Evolutionary conservation across 2,888 invertebrate species (phyloP), one percentile per base, ranked within the genome.

Genomic region (Dicyrtoma fusca): DNA sequence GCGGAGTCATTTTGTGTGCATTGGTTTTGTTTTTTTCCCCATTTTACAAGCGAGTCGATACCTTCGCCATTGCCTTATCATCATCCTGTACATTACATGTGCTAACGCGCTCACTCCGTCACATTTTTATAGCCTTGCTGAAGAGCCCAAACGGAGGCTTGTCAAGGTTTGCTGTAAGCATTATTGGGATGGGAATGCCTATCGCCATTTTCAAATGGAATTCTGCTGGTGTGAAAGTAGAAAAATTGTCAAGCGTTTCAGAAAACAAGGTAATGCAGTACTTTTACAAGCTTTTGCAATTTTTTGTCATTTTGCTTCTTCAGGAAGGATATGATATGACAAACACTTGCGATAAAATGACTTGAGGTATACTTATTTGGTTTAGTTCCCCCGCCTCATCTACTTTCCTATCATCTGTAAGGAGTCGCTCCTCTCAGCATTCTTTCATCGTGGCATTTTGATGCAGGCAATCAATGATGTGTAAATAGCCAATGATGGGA

Each of bases 391-490:
- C 11, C 10, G 14, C n/a, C 47, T 63, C 21, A 14, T 34, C 34
- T 34, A 34, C 34, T 34, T 11, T 55, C 1, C 21, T 17, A n/a
- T 17, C 23, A 55, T 8, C 10, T 53, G 23, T 17, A 53, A 23
- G 25, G 34, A 34, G 34, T 34, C 34, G 23, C 26, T 57, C 57
- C 14, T 14, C 26, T 57, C 25, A 57, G 23, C 57, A 57, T 57
- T 23, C 57, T 14, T 25, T 21, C 3, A 34, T 5, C 34, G 4
- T 5, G 34, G 34, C 11, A 25, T 57, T 57, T 26, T 26, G 26
- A 25, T n/a, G 19, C 19, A 21, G 57, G 11, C 21, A 57, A 57
- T 57, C 57, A 57, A 57, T 57, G 57, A 57, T 57, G 57, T 57
- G 57, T 57, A 57, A 57, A 57, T 21, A 57, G 6, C 19, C 6